Base-by-base conservation (phyloP, 1,140 invertebrate genomes). In the Elymnias hypermnestra region DNA sequence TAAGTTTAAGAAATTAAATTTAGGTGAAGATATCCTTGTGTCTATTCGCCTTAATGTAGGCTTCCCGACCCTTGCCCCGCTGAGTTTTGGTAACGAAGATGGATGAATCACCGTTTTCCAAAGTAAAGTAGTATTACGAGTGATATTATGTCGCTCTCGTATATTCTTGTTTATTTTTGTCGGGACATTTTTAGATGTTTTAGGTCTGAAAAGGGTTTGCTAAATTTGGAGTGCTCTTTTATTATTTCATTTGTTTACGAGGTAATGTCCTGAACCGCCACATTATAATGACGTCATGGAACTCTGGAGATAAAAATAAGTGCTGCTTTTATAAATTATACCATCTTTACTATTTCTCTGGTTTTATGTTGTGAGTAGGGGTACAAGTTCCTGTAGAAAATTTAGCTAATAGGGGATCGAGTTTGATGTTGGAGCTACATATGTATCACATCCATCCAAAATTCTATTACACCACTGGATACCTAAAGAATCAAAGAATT, bases 51-150 rank as follows among this genome's bases (percentile, higher is more conserved):
- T 29, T 29, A 26, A 29, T 29, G 26, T 58, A 59, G 59, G 63
- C 59, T 57, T 55, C 47, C 53, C 51, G 54, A 58, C 62, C 57
- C 55, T 61, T 61, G 52, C 58, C 56, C 46, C 57, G 28, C 53
- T 31, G 57, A 52, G 49, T 56, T 56, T 40, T 29, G 36, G 48
- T 65, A 65, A 65, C 63, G 58, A 65, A 65, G 63, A 65, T 62
- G 59, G 59, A 65, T 65, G 63, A 56, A 58, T 53, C 54, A 36
- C 46, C 56, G 47, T 57, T 53, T 45, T 45, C 44, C 40, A 47
- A 52, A 52, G 31, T 25, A n/a, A 25, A 49, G 40, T 41, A 58
- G 47, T 55, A 41, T 41, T 29, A 46, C 56, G 46, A 46, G 28
- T 38, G 43, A 46, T 55, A 55, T 59, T 39, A 59, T 59, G 53